A percentile compares a stretch with the other conserved stretches of the same genome.
These are phyloP conservation scores for Styela plicata DNA, from an alignment of 23 tunicate genomes.

Conservation along the genomic window DNA sequence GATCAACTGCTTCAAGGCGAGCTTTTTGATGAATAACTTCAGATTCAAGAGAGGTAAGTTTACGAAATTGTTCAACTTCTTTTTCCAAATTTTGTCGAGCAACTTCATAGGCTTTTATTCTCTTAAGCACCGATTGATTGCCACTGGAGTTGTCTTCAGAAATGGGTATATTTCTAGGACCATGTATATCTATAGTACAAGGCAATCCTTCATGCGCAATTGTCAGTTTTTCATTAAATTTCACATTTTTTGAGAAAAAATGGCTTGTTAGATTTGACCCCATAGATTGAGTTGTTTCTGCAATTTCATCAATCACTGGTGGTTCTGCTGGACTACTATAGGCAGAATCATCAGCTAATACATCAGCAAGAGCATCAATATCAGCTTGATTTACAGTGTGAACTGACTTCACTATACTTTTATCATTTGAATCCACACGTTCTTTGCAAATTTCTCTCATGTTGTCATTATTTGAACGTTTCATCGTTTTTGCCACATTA, in stretches of 20 bases:
- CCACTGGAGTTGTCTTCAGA: background rate
- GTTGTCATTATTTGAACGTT: background rate
- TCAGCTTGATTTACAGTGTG: background rate
- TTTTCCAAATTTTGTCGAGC: conserved; percentile 51
- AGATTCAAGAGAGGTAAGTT: conserved; percentile 48
- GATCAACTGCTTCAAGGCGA: background rate
- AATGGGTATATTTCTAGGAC: background rate
- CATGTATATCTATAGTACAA: background rate
- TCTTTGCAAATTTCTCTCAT: background rate
- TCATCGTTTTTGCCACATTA: background rate
- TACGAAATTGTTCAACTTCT: conserved; percentile 54
- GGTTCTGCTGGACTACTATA: background rate
- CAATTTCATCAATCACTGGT: background rate
- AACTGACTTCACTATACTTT: background rate
- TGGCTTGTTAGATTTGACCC: background rate
- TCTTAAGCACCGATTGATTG: conserved; percentile 36
- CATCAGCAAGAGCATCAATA: conserved; percentile 13
- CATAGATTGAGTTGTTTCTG: background rate
- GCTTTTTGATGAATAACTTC: conserved; percentile 29
- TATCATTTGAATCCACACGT: background rate
- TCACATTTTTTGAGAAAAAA: background rate
- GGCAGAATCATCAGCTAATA: conserved; percentile 14
- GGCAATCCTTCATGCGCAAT: background rate
- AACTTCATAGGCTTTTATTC: conserved; percentile 57
- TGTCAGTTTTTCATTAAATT: conserved; percentile 12